These are phyloP conservation scores for Amitus sp. DNA, from an alignment of 2,888 invertebrate genomes.

Conservation along the genomic window DNA sequence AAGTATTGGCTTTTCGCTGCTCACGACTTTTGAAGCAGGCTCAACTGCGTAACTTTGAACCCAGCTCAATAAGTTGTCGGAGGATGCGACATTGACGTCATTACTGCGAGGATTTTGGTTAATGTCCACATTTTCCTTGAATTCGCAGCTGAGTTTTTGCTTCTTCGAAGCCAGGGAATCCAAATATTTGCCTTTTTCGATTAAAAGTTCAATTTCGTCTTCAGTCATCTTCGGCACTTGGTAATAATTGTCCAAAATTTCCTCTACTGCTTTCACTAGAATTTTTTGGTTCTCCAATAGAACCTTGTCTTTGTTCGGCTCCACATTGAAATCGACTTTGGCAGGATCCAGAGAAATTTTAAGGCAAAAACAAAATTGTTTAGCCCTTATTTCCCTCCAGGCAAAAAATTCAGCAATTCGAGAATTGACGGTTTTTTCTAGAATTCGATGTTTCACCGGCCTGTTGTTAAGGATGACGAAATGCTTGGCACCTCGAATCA, in stretches of 20 bases:
- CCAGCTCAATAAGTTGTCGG: too few relatives aligned
- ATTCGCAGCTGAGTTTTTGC: too few relatives aligned
- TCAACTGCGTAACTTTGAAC: too few relatives aligned
- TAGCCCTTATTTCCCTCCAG: slow-evolving; percentile 55
- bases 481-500: slow-evolving; percentile 46
- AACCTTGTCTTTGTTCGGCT: slow-evolving; percentile 71
- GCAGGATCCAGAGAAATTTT: slow-evolving; percentile 63
- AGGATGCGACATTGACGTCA: too few relatives aligned
- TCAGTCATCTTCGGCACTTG: too few relatives aligned
- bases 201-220: too few relatives aligned
- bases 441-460: not conserved
- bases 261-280: not conserved
- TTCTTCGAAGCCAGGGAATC: too few relatives aligned
- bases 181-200: too few relatives aligned
- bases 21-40: too few relatives aligned
- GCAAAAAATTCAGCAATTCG: slow-evolving; percentile 60
- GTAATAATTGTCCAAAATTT: not conserved
- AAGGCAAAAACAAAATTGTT: slow-evolving; percentile 66
- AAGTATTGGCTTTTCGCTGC: too few relatives aligned
- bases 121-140: too few relatives aligned
- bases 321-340: slow-evolving; percentile 70
- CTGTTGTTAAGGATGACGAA: not conserved
- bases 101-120: too few relatives aligned
- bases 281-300: slow-evolving; percentile 51
- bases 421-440: slow-evolving; percentile 39